These are phyloP conservation scores for Drosophila austrosaltans DNA, from an alignment of 2,888 invertebrate genomes.

Conservation along the genomic window DNA sequence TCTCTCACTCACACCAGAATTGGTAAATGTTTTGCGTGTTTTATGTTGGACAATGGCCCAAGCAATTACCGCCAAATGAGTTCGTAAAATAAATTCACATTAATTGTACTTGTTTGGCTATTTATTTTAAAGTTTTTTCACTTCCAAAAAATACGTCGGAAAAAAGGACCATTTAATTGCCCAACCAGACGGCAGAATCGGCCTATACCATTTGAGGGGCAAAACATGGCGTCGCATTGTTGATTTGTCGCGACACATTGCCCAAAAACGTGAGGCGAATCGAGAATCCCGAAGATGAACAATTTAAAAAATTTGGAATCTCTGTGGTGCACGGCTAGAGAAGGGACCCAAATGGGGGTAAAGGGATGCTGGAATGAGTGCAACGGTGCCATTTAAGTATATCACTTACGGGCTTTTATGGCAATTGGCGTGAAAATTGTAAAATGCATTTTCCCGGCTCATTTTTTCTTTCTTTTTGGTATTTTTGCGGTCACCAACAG, in stretches of 20 bases:
- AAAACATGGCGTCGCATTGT: conserved; percentile 59
- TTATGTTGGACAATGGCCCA: conserved; percentile 41
- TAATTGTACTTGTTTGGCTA: conserved; percentile 70
- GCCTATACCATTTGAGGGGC: conserved; percentile 18
- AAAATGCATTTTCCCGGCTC: conserved; percentile 64
- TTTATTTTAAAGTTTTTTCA: conserved; percentile 66
- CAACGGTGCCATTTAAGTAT: conserved; percentile 66
- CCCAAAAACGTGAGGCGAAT: conserved; percentile 73
- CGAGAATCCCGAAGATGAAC: conserved; percentile 27
- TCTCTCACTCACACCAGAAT: not conserved
- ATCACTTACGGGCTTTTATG: conserved; percentile 73
- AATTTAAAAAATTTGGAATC: conserved; percentile 33
- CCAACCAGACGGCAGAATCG: conserved; percentile 44
- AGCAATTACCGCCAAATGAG: conserved; percentile 74
- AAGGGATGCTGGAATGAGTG: conserved; percentile 20
- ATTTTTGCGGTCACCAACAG: conserved; percentile 1
- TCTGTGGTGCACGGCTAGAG: conserved; percentile 28
- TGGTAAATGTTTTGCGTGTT: conserved; percentile 32
- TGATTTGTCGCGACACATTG: conserved; percentile 74
- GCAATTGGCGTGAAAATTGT: conserved; percentile 76
- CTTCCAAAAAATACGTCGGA: conserved; percentile 18
- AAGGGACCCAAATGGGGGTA: conserved; percentile 18
- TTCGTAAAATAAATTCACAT: conserved; percentile 71
- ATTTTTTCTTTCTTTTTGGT: conserved; percentile 36
- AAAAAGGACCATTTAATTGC: conserved; percentile 58